phyloP scores from a whole-genome alignment of 2,797 vertebrate species.

The Yasuhikotakia modesta region DNA sequence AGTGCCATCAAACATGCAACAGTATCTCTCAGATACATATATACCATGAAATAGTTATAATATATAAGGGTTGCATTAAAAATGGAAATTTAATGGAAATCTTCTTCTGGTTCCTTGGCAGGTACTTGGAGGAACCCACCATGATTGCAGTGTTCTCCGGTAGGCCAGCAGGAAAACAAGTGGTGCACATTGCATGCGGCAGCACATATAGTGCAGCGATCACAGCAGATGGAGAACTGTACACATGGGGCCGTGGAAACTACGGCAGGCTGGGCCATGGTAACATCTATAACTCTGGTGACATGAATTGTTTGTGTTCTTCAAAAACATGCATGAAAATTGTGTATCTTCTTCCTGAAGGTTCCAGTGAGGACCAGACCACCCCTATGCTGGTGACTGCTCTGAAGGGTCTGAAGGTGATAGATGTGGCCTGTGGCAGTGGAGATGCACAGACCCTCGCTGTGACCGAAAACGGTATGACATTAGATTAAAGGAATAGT shows the following conservation, averaged over 20 bases:
- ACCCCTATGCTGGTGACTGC: slow-evolving; percentile 92
- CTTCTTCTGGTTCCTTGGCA: slow-evolving; percentile 56
- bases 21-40: background rate
- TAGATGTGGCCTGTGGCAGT: slow-evolving; percentile 94
- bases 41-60: background rate
- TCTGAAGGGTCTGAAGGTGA: slow-evolving; percentile 93
- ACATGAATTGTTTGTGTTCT: too few relatives aligned
- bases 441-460: slow-evolving; percentile 97
- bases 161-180: slow-evolving; percentile 91
- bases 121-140: slow-evolving; percentile 92
- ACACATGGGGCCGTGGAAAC: slow-evolving; percentile 96
- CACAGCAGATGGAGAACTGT: slow-evolving; percentile 94
- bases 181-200: slow-evolving; percentile 91
- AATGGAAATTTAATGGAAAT: background rate
- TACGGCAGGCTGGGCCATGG: slow-evolving; percentile 96
- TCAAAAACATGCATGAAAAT: too few relatives aligned
- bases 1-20: background rate
- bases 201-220: slow-evolving; percentile 96
- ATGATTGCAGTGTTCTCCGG: slow-evolving; percentile 90
- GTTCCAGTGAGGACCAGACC: slow-evolving; percentile 96
- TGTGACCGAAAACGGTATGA: slow-evolving; percentile 92
- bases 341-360: slow-evolving; percentile 66
- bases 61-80: too few relatives aligned
- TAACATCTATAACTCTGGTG: slow-evolving; percentile 62
- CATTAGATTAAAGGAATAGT: background rate